These are phyloP conservation scores for Harmothoe impar DNA, from an alignment of 2,888 invertebrate species.

Conservation along the genomic window DNA sequence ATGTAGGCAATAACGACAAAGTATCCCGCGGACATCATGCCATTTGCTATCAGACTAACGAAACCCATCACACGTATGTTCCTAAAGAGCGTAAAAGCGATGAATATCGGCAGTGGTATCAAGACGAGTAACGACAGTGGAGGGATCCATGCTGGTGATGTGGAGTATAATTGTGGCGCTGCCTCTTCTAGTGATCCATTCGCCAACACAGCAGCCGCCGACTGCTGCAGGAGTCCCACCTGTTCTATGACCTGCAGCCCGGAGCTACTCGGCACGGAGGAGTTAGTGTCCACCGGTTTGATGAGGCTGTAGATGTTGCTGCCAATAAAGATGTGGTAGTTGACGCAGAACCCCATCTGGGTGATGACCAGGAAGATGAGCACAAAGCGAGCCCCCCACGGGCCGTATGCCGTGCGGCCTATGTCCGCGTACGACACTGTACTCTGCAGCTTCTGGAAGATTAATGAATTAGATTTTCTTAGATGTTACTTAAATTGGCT, in stretches of 20 bases:
- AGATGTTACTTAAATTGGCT: no score
- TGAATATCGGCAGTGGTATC: conserved; percentile 77
- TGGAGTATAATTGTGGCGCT: neutral
- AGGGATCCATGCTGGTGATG: conserved; percentile 17
- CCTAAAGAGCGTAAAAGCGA: conserved; percentile 77
- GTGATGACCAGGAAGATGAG: conserved; percentile 76
- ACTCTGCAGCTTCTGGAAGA: conserved; percentile 64
- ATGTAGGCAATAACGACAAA: conserved; percentile 76
- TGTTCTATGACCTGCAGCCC: neutral
- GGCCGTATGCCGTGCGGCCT: conserved; percentile 59
- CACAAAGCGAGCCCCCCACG: conserved; percentile 57
- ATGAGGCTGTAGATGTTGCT: conserved; percentile 10
- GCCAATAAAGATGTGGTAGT: conserved; percentile 81
- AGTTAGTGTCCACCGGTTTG: neutral
- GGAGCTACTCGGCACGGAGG: neutral
- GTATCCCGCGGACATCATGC: conserved; percentile 78
- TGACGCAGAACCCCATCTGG: conserved; percentile 81
- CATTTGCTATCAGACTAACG: conserved; percentile 79
- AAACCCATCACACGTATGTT: conserved; percentile 77
- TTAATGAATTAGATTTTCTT: no score
- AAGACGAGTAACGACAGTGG: conserved; percentile 75
- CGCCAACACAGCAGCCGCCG: neutral
- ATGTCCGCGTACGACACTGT: conserved; percentile 70
- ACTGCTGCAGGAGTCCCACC: neutral
- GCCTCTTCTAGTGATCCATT: neutral